Evolutionary conservation across 2,797 vertebrate genomes (phyloP).

Genomic region (Onychomys leucogaster): DNA sequence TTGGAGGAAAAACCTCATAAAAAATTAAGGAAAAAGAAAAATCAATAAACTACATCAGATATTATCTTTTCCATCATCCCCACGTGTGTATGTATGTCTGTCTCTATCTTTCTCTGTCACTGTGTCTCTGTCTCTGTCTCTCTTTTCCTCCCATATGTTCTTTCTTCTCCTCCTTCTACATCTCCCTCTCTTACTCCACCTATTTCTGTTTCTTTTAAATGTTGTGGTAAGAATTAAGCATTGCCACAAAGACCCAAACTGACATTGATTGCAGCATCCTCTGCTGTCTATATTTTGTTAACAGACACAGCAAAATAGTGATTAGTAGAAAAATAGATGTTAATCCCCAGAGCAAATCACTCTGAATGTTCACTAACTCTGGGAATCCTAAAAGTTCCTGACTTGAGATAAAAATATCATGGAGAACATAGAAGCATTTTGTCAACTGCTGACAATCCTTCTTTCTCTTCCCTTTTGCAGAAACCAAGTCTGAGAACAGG

Average conservation of each 20-base stretch:
- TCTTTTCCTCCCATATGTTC: no score
- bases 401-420: neutral
- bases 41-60: neutral
- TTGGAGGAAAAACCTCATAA: neutral
- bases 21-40: neutral
- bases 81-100: neutral
- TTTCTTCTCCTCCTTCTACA: neutral
- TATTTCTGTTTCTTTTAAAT: neutral
- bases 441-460: neutral
- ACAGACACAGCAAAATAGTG: neutral
- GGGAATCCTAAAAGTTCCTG: neutral
- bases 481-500: neutral
- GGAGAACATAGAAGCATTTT: neutral
- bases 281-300: no score
- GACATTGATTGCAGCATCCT: neutral
- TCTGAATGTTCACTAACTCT: neutral
- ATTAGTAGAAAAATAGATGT: neutral
- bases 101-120: neutral
- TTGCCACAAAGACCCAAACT: neutral
- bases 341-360: neutral
- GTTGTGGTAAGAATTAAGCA: neutral
- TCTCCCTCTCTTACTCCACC: neutral
- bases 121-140: accelerated
- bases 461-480: neutral
- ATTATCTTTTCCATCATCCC: neutral